A percentile compares a stretch with the other conserved stretches of the same genome.
Conservation (phyloP, 2,888 invertebrate genomes). For the Caenorhabditis sp. region DNA sequence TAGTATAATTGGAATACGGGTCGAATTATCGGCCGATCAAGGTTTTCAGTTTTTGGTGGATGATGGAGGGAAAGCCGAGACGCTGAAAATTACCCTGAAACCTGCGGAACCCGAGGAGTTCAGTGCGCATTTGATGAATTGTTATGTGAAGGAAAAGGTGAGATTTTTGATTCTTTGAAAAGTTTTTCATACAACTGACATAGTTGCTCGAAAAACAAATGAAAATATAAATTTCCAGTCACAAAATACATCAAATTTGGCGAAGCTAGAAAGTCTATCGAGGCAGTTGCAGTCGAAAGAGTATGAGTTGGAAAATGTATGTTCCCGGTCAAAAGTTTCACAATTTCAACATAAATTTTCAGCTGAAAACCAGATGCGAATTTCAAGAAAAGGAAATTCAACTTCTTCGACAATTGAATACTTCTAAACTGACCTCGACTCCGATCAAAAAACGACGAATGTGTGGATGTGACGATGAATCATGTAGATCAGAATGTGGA, state of each 20-base stretch:
- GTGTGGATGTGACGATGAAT: slow-evolving; percentile 25
- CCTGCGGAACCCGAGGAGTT: slow-evolving; percentile 11
- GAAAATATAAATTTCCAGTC: neutral
- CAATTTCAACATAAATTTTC: slow-evolving; percentile 1
- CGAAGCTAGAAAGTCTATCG: slow-evolving; percentile 1
- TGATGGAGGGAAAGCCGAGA: neutral
- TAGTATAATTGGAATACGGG: neutral
- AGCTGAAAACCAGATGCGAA: slow-evolving; percentile 24
- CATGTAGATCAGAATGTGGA: neutral
- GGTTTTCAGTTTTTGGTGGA: neutral
- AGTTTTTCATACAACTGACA: too few relatives aligned
- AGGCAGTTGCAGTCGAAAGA: slow-evolving; percentile 10
- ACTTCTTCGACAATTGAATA: slow-evolving; percentile 12
- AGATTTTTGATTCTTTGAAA: neutral
- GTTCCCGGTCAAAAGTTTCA: neutral
- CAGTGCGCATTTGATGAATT: slow-evolving; percentile 10
- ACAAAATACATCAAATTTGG: neutral
- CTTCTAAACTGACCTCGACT: neutral
- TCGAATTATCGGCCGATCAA: too few relatives aligned
- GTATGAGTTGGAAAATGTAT: slow-evolving; percentile 16
- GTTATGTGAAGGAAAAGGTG: slow-evolving; percentile 19
- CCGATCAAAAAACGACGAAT: slow-evolving; percentile 12
- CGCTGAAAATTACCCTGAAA: slow-evolving; percentile 2
- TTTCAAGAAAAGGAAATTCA: slow-evolving; percentile 31
- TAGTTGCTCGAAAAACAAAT: neutral